Conservation (phyloP, 2,113 vertebrate species). For the Heterotilapia buettikoferi region DNA sequence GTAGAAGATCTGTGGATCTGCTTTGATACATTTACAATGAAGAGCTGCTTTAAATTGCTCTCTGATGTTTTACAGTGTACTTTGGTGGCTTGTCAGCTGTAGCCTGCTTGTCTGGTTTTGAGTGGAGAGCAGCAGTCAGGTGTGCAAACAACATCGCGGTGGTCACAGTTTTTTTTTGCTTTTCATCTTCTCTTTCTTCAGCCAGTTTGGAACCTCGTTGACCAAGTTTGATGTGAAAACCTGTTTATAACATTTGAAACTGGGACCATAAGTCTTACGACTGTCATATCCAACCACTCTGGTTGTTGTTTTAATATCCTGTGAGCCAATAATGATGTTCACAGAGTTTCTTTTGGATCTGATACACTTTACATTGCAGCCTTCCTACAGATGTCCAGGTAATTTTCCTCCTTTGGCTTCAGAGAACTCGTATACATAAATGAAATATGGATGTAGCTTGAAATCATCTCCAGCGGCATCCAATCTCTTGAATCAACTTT, state of each 20-base stretch:
- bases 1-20: not conserved
- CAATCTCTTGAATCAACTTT: constrained; percentile 61
- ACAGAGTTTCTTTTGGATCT: constrained; percentile 40
- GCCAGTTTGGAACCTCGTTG: not conserved
- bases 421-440: constrained; percentile 23
- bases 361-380: not conserved
- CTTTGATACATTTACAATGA: not conserved
- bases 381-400: constrained; percentile 25
- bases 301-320: not conserved
- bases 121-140: not conserved
- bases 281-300: not conserved
- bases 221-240: constrained; percentile 17
- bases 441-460: constrained; percentile 39
- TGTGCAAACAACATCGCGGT: not conserved
- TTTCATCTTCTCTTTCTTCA: not conserved
- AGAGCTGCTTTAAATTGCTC: not conserved
- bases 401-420: not conserved
- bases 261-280: not conserved
- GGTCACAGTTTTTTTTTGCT: not conserved
- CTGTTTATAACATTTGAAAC: constrained; percentile 11
- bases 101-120: not conserved
- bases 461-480: constrained; percentile 49
- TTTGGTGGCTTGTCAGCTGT: not conserved
- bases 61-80: not conserved
- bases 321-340: constrained; percentile 22